phyloP scores from a whole-genome alignment of 2,888 invertebrate species.

The Cryptophagus acutangulus region DNA sequence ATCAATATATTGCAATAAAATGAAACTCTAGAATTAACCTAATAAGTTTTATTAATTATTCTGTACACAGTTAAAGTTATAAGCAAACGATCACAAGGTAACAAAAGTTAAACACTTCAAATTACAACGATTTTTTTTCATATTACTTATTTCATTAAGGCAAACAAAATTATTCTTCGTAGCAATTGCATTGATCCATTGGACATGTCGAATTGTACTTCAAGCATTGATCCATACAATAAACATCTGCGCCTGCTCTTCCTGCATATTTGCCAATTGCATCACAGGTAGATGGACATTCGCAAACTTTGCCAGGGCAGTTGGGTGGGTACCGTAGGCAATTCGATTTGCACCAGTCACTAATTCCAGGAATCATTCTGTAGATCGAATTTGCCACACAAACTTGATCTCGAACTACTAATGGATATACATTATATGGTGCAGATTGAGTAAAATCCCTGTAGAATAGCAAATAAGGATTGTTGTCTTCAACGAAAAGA shows the following conservation, averaged over 20 bases:
- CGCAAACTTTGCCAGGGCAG: conserved; percentile 70
- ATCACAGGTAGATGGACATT: conserved; percentile 77
- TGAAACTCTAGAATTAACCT: no score
- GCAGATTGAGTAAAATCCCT: conserved; percentile 62
- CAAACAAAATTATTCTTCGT: conserved; percentile 30
- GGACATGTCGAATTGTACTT: conserved; percentile 72
- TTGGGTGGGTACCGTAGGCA: conserved; percentile 83
- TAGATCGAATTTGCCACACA: conserved; percentile 65
- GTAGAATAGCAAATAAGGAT: conserved; percentile 74
- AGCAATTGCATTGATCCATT: conserved; percentile 45
- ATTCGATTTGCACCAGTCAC: conserved; percentile 79
- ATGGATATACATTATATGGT: conserved; percentile 58
- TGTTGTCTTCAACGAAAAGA: conserved; percentile 61
- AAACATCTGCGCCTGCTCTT: conserved; percentile 70
- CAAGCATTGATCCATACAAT: conserved; percentile 83
- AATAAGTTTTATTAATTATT: no score
- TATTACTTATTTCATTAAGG: no score
- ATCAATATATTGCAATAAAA: no score
- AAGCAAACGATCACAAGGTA: no score
- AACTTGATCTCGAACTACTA: conserved; percentile 77
- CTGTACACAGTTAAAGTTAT: no score
- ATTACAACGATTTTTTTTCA: neutral
- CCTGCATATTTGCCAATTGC: conserved; percentile 70
- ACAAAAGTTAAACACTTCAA: neutral
- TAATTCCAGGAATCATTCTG: conserved; percentile 68